Evolutionary conservation across 2,888 invertebrate genomes (phyloP).

Genomic region (Tetanocera ferruginea): DNA sequence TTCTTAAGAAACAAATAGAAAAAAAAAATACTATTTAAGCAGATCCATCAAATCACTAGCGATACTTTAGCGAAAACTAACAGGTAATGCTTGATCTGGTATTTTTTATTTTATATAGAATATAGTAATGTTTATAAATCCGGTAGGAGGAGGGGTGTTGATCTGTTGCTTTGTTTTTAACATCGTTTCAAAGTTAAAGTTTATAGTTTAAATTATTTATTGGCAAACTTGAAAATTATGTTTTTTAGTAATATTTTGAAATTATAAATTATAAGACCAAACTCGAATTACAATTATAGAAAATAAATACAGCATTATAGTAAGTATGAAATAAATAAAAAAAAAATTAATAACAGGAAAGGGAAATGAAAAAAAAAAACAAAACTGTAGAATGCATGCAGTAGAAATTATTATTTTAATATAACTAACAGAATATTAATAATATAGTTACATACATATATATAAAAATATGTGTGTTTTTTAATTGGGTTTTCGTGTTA

Average conservation of each 20-base stretch:
- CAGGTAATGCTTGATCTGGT: not conserved
- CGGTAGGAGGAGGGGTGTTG: slow-evolving; percentile 70
- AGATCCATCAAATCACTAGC: slow-evolving; percentile 23
- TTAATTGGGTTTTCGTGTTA: slow-evolving; percentile 36
- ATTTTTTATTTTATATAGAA: not conserved
- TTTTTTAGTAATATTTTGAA: slow-evolving; percentile 18
- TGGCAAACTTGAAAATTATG: slow-evolving; percentile 41
- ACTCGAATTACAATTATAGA: slow-evolving; percentile 37
- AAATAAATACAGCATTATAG: slow-evolving; percentile 31
- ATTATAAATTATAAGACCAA: not conserved
- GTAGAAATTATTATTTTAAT: slow-evolving; percentile 7
- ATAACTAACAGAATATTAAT: slow-evolving; percentile 32
- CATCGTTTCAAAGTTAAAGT: slow-evolving; percentile 32
- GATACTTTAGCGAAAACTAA: slow-evolving; percentile 7
- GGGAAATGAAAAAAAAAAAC: slow-evolving; percentile 4
- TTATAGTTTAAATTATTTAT: slow-evolving; percentile 46
- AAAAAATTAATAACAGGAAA: slow-evolving; percentile 14
- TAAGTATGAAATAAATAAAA: slow-evolving; percentile 9
- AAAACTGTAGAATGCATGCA: slow-evolving; percentile 44
- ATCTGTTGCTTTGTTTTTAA: slow-evolving; percentile 63
- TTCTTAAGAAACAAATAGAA: slow-evolving; percentile 41
- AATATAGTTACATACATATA: slow-evolving; percentile 42
- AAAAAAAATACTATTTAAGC: slow-evolving; percentile 41
- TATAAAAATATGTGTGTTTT: slow-evolving; percentile 35
- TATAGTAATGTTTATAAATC: not conserved